These are phyloP conservation scores for Chlamydotis undulata DNA, from an alignment of 2,113 vertebrate genomes.

Conservation along the genomic window DNA sequence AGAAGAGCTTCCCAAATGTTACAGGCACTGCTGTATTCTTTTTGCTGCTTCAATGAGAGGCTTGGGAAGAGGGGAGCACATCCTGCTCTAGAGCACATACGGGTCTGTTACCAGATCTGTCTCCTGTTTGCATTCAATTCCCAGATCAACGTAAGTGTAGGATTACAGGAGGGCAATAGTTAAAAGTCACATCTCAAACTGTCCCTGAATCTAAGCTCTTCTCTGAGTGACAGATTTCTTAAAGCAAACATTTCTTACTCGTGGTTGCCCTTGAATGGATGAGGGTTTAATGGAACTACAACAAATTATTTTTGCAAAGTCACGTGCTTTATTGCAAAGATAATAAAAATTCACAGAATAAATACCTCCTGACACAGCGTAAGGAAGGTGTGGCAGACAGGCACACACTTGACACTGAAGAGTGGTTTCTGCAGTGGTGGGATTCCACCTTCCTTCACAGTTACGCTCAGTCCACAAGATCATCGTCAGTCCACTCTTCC, in stretches of 20 bases:
- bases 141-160: background rate
- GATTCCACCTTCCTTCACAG: background rate
- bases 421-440: background rate
- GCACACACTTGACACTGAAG: accelerated
- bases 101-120: no score
- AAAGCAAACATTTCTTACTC: background rate
- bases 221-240: background rate
- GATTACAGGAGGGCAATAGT: background rate
- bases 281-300: background rate
- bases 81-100: accelerated
- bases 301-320: accelerated
- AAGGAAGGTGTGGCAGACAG: background rate
- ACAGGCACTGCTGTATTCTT: accelerated
- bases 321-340: background rate
- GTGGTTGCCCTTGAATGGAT: background rate
- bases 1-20: no score
- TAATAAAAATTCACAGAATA: background rate
- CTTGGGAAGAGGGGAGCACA: background rate
- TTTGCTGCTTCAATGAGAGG: background rate
- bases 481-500: slow-evolving; percentile 94
- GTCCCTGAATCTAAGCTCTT: background rate
- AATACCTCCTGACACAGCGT: background rate
- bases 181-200: background rate
- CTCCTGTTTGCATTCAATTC: background rate
- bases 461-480: slow-evolving; percentile 67